phyloP scores from a whole-genome alignment of 30 jellyfish, hydroid and myxozoan species.

The Aurelia aurita region DNA sequence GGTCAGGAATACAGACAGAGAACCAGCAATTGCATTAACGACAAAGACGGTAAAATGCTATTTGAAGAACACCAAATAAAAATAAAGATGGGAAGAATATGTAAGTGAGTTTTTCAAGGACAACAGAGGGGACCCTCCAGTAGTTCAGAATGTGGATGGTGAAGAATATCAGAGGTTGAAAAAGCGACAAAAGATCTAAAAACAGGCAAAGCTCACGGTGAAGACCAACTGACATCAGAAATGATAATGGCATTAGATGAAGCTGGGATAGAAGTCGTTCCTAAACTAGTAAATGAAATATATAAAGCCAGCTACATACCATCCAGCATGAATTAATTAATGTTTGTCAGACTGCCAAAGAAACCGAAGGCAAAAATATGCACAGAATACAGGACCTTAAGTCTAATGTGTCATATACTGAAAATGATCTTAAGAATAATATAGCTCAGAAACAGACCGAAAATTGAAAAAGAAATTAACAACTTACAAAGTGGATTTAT shows the following conservation, averaged over 20 bases:
- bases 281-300: background rate
- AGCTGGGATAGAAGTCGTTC: background rate
- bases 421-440: too few species aligned
- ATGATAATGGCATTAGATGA: conserved; percentile 28
- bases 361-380: conserved; percentile 23
- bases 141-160: conserved; percentile 2
- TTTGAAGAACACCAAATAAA: conserved; percentile 16
- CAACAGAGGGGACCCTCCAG: conserved; percentile 17
- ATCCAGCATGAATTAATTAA: background rate
- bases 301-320: conserved; percentile 30
- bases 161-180: conserved; percentile 25
- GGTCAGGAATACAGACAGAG: conserved; percentile 13
- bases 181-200: conserved; percentile 11
- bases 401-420: too few species aligned
- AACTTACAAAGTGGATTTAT: too few species aligned
- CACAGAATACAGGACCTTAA: conserved; percentile 23
- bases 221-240: conserved; percentile 14
- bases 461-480: too few species aligned
- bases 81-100: conserved; percentile 29
- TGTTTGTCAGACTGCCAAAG: conserved; percentile 15
- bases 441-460: too few species aligned
- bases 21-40: conserved; percentile 19
- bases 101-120: conserved; percentile 29
- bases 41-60: conserved; percentile 12
- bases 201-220: conserved; percentile 9